Evolutionary conservation across 2,797 vertebrate genomes (phyloP), one percentile per base, ranked within the genome.

Genomic region (Sebastes paucispinis): DNA sequence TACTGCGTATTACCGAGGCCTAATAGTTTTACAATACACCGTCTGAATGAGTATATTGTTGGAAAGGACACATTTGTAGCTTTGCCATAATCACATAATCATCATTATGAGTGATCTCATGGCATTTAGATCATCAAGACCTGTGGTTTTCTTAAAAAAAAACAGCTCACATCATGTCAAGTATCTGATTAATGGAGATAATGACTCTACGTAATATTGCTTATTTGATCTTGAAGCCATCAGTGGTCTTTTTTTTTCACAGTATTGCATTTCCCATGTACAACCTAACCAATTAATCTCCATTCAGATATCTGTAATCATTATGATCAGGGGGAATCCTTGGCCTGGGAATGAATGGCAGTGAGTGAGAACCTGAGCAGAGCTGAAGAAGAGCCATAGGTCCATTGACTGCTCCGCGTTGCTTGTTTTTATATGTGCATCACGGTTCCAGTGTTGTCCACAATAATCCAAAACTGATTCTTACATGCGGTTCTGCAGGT

Each of bases 61-160:
- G 82, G 81, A 90, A 80, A 12, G 72, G 62, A 79, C 57, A 31
- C 68, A 4, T 82, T 69, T 24, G 11, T 34, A 73, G 39, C 55
- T 14, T 27, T 80, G 73, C 89, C 85, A 83, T 84, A 69, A 82
- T 88, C 84, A 83, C 88, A 85, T 87, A 69, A 88, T 91, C 88
- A 91, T 88, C 84, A 70, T 86, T 82, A 83, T 75, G 70, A 87
- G 88, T 88, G 87, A 90, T 90, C 84, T 90, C 73, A 81, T 87
- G 87, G 74, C 83, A 67, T 86, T 83, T 88, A 57, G 69, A 85
- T 12, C 34, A 25, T 65, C 34, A 54, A 63, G 25, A 86, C 16
- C 68, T 91, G 81, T 92, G 81, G 47, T 64, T 91, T 87, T 80
- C 79, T 76, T 93, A 83, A 87, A 64, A 62, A 64, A 84, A 74